Percentiles rank a stretch among this genome's conserved stretches.
Evolutionary conservation across 2,888 invertebrate genomes (phyloP).

Genomic region (Cheiracanthium punctorium): DNA sequence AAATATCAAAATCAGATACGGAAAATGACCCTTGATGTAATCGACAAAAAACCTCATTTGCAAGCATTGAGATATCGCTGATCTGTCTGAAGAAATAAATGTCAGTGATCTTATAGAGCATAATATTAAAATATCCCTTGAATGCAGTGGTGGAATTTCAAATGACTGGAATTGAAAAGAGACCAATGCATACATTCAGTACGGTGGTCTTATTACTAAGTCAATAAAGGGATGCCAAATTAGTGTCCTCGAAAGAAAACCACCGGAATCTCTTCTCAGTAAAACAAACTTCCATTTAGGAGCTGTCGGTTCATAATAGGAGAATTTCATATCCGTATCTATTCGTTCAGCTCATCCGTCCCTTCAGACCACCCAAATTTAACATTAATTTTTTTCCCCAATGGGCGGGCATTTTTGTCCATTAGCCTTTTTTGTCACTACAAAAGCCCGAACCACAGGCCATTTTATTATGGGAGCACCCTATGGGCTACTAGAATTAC

Average conservation of each 20-base stretch:
- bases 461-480: too few species aligned
- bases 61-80: background rate
- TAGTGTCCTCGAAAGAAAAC: background rate
- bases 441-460: too few species aligned
- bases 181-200: background rate
- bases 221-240: background rate
- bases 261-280: background rate
- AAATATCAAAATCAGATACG: conserved; percentile 21
- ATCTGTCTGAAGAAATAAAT: background rate
- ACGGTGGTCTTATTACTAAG: background rate
- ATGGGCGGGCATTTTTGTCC: too few species aligned
- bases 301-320: too few species aligned
- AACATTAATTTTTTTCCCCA: too few species aligned
- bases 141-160: background rate
- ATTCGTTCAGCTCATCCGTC: too few species aligned
- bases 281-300: too few species aligned
- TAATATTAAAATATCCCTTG: background rate
- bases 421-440: too few species aligned
- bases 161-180: background rate
- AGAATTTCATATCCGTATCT: too few species aligned
- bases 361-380: too few species aligned
- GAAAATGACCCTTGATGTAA: conserved; percentile 16
- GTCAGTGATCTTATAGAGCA: background rate
- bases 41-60: background rate
- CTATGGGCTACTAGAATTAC: too few species aligned